Conservation (phyloP, 2,113 vertebrate species). For the Indicator indicator region DNA sequence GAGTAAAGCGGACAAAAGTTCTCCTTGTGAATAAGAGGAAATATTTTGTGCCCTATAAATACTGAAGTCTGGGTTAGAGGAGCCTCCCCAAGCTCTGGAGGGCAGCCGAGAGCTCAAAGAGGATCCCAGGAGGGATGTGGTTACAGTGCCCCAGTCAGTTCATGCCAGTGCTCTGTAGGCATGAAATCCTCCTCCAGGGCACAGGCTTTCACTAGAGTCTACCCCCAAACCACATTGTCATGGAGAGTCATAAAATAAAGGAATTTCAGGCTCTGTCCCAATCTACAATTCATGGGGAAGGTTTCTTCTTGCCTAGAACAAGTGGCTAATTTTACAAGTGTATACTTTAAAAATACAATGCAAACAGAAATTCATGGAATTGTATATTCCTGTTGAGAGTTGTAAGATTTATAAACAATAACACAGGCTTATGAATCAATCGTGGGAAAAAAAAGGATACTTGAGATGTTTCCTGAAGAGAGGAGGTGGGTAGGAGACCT, state of each 20-base stretch:
- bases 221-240: background rate
- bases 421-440: background rate
- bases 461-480: background rate
- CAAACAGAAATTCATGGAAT: background rate
- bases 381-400: background rate
- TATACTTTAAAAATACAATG: background rate
- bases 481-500: background rate
- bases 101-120: background rate
- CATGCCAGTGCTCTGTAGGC: background rate
- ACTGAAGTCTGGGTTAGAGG: background rate
- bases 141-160: background rate
- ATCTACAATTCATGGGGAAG: background rate
- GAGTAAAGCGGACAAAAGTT: background rate
- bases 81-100: background rate
- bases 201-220: background rate
- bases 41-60: background rate
- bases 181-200: background rate
- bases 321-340: background rate
- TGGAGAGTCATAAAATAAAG: background rate
- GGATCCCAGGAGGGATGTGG: background rate
- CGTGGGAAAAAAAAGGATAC: background rate
- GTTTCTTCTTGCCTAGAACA: background rate
- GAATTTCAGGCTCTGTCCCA: background rate
- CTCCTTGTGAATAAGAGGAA: background rate
- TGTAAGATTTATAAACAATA: constrained; percentile 18